phyloP scores from a whole-genome alignment of 2,888 invertebrate species.

The Atrina japonica region DNA sequence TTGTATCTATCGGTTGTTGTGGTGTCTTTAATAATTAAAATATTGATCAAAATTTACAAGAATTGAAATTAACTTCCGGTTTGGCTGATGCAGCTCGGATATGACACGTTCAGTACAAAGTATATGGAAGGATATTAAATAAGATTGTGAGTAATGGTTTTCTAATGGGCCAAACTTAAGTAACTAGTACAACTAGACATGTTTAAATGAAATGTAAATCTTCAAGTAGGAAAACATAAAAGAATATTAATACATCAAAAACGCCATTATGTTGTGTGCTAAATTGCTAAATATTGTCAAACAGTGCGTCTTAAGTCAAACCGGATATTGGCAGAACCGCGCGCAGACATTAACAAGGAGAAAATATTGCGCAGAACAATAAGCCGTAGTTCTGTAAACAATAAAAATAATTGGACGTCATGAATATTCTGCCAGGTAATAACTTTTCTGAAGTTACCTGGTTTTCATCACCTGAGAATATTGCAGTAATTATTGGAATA shows the following conservation, averaged over 20 bases:
- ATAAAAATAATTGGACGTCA: conserved; percentile 2
- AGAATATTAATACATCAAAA: conserved; percentile 37
- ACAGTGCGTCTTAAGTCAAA: background rate
- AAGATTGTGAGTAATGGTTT: conserved; percentile 39
- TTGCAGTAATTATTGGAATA: conserved; percentile 13
- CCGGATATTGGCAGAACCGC: conserved; percentile 10
- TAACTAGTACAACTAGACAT: conserved; percentile 24
- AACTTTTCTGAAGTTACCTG: conserved; percentile 15
- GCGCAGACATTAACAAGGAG: conserved; percentile 3
- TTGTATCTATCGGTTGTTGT: no score
- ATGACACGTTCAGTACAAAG: conserved; percentile 9
- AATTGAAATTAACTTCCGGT: conserved; percentile 14
- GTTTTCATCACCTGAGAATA: conserved; percentile 7
- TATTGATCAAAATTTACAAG: background rate
- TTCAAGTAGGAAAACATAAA: conserved; percentile 43
- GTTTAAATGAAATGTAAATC: conserved; percentile 43
- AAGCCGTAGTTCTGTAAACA: background rate
- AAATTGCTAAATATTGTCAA: conserved; percentile 16
- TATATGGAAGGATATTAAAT: conserved; percentile 33
- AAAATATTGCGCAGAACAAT: conserved; percentile 6
- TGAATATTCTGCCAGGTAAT: background rate
- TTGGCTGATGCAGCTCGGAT: conserved; percentile 1
- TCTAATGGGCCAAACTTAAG: conserved; percentile 42
- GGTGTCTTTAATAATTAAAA: no score
- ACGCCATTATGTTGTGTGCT: conserved; percentile 9